Base-by-base conservation (phyloP, 2,888 invertebrate species). In the Anaspis maculata region DNA sequence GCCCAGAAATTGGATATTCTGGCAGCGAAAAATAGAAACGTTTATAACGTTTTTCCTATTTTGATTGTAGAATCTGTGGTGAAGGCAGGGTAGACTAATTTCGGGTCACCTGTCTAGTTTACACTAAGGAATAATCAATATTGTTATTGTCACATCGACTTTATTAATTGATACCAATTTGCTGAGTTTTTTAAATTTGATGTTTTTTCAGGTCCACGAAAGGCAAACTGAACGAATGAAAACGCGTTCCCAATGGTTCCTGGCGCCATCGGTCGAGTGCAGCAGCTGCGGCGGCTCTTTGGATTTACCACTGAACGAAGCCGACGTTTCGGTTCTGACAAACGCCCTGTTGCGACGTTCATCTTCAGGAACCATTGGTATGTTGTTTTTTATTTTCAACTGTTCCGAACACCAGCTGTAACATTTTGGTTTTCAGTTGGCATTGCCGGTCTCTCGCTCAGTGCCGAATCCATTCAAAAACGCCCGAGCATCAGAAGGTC, bases 161-260 rank as follows among this genome's bases (percentile, higher is more conserved):
- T n/a, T n/a, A n/a, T n/a, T n/a, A n/a, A n/a, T n/a, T n/a, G n/a
- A n/a, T n/a, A n/a, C n/a, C n/a, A n/a, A n/a, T n/a, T n/a, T n/a
- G n/a, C n/a, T n/a, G n/a, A n/a, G n/a, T n/a, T n/a, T n/a, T n/a
- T n/a, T n/a, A n/a, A n/a, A n/a, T n/a, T n/a, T n/a, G 19, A 6
- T 19, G 5, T 19, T 19, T 19, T 19, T 19, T 19, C 70, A 90
- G 87, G 92, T 94, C 55, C 91, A 92, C 72, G 91, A 92, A 71
- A 77, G 92, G 62, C 96, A 97, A 74, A 85, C 94, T 46, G 90
- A 90, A 63, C 78, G 96, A 53, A 92, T 97, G 90, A 81, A 89
- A 64, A 92, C 94, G 48, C 80, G 96, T 52, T 94, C 94, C 39
- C 94, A 96, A 71, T 97, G 96, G 96, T 96, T 94, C 73, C 77